Conservation (phyloP, 2,888 invertebrate species). For the Tyria jacobaeae region DNA sequence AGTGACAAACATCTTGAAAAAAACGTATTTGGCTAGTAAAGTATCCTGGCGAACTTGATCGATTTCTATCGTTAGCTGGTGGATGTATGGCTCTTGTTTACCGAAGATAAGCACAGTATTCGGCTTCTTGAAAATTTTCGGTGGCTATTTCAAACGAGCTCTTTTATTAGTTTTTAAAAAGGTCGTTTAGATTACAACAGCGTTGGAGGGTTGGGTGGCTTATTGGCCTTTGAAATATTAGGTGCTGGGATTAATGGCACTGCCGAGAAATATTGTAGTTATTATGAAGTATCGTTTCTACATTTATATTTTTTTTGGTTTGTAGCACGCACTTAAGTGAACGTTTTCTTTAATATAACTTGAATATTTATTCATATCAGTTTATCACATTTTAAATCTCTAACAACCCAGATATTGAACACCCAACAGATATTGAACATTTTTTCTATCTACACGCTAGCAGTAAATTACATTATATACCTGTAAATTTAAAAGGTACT, state of each 20-base stretch:
- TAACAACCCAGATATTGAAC: not conserved
- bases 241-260: conserved; percentile 74
- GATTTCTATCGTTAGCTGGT: conserved; percentile 74
- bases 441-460: not conserved
- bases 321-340: conserved; percentile 23
- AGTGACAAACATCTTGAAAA: conserved; percentile 61
- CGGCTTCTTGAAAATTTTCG: conserved; percentile 78
- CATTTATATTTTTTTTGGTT: conserved; percentile 39
- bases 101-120: conserved; percentile 67
- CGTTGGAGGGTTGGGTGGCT: conserved; percentile 73
- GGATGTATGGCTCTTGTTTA: conserved; percentile 74
- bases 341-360: conserved; percentile 15
- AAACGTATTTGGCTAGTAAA: conserved; percentile 58
- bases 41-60: conserved; percentile 72
- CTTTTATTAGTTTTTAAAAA: conserved; percentile 85
- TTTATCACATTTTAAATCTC: not conserved
- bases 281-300: conserved; percentile 59
- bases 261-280: conserved; percentile 63
- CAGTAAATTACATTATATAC: conserved; percentile 7
- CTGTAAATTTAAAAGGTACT: conserved; percentile 41
- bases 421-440: not conserved
- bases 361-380: too few relatives aligned
- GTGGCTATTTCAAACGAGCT: conserved; percentile 84
- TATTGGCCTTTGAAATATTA: conserved; percentile 81
- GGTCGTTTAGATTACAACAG: conserved; percentile 83